These are phyloP conservation scores for Pseudorhiza aurosa DNA, from an alignment of 30 jellyfish, hydroid and myxozoan species.

Conservation along the genomic window DNA sequence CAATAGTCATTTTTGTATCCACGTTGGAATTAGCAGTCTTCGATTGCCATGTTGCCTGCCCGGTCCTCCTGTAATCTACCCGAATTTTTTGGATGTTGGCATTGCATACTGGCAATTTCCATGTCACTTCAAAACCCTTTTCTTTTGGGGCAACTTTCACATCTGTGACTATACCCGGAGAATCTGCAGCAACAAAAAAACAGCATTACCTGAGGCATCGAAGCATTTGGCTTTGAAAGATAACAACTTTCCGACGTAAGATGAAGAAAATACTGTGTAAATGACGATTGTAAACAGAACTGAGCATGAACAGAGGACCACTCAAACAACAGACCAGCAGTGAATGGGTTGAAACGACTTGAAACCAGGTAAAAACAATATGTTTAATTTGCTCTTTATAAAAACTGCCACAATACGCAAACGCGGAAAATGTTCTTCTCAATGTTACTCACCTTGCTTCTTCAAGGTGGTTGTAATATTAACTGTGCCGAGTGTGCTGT, in stretches of 20 bases:
- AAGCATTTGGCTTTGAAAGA: not conserved
- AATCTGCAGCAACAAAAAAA: not conserved
- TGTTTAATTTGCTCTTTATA: too few relatives aligned
- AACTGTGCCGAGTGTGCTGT: not conserved
- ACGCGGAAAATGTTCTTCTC: not conserved
- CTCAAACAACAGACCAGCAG: too few relatives aligned
- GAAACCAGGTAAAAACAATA: too few relatives aligned
- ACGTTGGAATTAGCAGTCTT: not conserved
- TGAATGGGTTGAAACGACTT: not conserved
- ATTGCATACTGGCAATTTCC: constrained; percentile 26
- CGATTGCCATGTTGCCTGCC: constrained; percentile 22
- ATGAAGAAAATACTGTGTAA: too few relatives aligned
- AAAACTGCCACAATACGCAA: not conserved
- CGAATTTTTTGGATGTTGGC: not conserved
- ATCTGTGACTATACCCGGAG: not conserved
- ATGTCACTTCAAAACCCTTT: constrained; percentile 10
- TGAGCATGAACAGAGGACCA: too few relatives aligned
- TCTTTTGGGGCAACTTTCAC: not conserved
- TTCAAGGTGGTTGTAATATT: not conserved
- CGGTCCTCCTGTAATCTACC: constrained; percentile 7
- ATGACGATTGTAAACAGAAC: too few relatives aligned
- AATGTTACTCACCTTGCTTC: not conserved
- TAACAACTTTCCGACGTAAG: not conserved
- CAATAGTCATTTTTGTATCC: not conserved
- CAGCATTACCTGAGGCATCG: not conserved